These are phyloP conservation scores for Halictus rubicundus DNA, from an alignment of 1,140 invertebrate genomes.

Conservation along the genomic window DNA sequence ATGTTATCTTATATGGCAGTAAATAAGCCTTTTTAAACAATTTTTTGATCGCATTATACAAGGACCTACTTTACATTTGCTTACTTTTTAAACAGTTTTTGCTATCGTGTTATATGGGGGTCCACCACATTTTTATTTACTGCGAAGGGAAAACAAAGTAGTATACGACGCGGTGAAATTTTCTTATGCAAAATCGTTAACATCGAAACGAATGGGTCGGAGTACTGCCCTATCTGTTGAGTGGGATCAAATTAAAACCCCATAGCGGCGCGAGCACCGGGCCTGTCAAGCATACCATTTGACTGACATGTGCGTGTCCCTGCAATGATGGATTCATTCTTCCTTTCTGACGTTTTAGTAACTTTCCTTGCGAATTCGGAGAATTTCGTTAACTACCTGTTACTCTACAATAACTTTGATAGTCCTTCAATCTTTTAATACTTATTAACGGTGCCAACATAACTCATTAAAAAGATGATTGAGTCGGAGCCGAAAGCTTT, in stretches of 20 bases:
- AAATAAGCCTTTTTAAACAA: too few relatives aligned
- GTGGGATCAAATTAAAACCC: slow-evolving; percentile 62
- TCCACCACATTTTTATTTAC: not conserved
- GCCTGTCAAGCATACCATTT: slow-evolving; percentile 20
- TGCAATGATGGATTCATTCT: slow-evolving; percentile 58
- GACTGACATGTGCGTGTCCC: slow-evolving; percentile 62
- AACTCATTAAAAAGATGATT: too few relatives aligned
- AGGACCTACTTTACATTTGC: too few relatives aligned
- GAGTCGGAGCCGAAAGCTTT: too few relatives aligned
- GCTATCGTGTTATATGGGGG: not conserved
- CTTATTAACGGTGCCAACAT: too few relatives aligned
- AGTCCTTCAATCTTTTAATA: not conserved
- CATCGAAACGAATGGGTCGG: slow-evolving; percentile 4
- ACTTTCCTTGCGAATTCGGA: not conserved
- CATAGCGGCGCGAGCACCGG: slow-evolving; percentile 26
- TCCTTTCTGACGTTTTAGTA: slow-evolving; percentile 27
- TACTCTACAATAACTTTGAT: not conserved
- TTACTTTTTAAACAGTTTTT: too few relatives aligned
- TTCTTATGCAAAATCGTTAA: slow-evolving; percentile 34
- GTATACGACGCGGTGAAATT: not conserved
- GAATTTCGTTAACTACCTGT: not conserved
- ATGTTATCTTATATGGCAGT: too few relatives aligned
- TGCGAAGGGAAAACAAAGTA: not conserved
- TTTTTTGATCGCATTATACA: too few relatives aligned
- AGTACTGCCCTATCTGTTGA: slow-evolving; percentile 44